Conservation (phyloP, 2,797 vertebrate species). For the Galago senegalensis region DNA sequence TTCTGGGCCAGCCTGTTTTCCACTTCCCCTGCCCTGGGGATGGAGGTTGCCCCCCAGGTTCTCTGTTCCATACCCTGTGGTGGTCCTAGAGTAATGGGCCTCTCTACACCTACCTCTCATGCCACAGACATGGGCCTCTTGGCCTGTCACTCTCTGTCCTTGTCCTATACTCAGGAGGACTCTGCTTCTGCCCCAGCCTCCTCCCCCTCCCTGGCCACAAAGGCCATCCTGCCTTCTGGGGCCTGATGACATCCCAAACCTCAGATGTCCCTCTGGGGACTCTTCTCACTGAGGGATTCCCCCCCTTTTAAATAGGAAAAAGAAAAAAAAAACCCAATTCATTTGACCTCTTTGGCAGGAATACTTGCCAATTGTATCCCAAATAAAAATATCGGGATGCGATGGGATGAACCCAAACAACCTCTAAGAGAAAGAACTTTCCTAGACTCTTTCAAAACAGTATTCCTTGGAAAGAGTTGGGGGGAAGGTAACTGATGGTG, state of each 20-base stretch:
- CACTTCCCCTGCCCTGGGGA: rapidly evolving
- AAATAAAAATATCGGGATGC: background rate
- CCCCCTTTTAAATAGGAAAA: slow-evolving; percentile 27
- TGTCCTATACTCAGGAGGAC: background rate
- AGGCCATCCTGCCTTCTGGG: background rate
- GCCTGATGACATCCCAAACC: background rate
- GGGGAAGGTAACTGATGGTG: background rate
- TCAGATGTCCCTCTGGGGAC: background rate
- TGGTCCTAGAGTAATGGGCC: background rate
- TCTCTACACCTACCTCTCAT: background rate
- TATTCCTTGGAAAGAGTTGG: background rate
- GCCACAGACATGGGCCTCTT: background rate
- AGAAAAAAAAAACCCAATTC: background rate
- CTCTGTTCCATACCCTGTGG: background rate
- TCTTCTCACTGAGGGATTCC: background rate
- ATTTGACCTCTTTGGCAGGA: background rate
- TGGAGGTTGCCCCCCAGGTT: background rate
- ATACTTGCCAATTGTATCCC: background rate
- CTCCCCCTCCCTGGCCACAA: background rate
- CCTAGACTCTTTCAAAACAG: background rate
- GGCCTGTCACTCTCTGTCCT: background rate
- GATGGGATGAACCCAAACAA: background rate
- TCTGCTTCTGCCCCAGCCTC: rapidly evolving
- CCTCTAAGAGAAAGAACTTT: background rate
- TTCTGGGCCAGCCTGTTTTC: background rate